These are phyloP conservation scores for Leucoma salicis DNA, from an alignment of 2,888 invertebrate species.

Conservation along the genomic window DNA sequence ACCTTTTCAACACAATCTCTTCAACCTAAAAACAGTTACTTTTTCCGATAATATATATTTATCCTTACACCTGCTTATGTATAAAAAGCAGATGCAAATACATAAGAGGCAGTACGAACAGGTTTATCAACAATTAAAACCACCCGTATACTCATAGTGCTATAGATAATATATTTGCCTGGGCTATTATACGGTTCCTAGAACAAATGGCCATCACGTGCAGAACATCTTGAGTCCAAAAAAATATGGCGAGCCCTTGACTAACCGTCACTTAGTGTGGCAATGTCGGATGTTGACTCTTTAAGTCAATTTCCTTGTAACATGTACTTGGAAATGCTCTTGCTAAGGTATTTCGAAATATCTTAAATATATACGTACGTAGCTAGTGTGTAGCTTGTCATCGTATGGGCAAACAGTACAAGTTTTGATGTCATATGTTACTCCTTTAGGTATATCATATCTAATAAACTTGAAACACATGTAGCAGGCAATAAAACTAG, in stretches of 20 bases:
- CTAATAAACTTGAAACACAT: too few relatives aligned
- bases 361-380: too few relatives aligned
- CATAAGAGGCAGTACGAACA: constrained; percentile 12
- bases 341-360: constrained; percentile 21
- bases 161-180: constrained; percentile 18
- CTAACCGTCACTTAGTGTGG: constrained; percentile 38
- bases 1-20: neutral
- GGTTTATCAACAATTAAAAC: constrained; percentile 30
- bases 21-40: constrained; percentile 1
- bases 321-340: constrained; percentile 17
- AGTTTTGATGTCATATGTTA: too few relatives aligned
- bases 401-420: too few relatives aligned
- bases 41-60: constrained; percentile 2
- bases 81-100: constrained; percentile 18
- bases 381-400: too few relatives aligned
- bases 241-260: constrained; percentile 53
- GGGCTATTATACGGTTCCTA: constrained; percentile 69
- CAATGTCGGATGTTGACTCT: constrained; percentile 45
- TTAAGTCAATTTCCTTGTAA: constrained; percentile 41
- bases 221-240: constrained; percentile 48
- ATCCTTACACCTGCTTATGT: neutral
- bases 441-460: too few relatives aligned
- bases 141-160: constrained; percentile 19
- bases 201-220: constrained; percentile 64
- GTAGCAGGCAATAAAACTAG: too few relatives aligned